Conservation (phyloP, 2,113 vertebrate species). For the Ibidorhyncha struthersii region DNA sequence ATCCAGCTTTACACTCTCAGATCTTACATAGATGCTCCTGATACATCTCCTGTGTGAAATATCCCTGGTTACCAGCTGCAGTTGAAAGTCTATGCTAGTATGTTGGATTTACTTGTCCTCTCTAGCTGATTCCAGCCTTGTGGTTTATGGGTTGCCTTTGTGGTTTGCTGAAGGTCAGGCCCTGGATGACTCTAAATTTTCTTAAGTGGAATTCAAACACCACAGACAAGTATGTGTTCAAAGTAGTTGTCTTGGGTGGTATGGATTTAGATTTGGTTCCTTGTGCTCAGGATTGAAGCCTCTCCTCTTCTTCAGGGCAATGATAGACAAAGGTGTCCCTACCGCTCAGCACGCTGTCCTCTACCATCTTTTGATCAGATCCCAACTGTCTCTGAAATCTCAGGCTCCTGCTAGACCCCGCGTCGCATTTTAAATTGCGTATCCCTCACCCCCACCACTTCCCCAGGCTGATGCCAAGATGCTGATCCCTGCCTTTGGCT, state of each 20-base stretch:
- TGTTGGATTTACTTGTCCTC: constrained; percentile 29
- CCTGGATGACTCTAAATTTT: constrained; percentile 48
- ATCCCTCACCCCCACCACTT: background rate
- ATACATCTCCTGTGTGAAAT: background rate
- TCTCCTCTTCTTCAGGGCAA: background rate
- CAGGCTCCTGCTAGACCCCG: background rate
- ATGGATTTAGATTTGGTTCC: background rate
- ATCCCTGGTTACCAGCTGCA: background rate
- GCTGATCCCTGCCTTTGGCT: constrained; percentile 16
- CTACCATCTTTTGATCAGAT: background rate
- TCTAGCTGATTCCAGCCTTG: constrained; percentile 44
- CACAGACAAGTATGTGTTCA: background rate
- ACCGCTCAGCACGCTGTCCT: too few relatives aligned
- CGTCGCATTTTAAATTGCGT: background rate
- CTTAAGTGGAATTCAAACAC: constrained; percentile 65
- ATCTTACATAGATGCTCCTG: background rate
- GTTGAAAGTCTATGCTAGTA: constrained; percentile 11
- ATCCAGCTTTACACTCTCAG: background rate
- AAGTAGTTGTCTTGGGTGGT: background rate
- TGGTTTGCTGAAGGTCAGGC: constrained; percentile 71
- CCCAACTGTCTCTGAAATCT: background rate
- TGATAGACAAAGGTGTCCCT: background rate
- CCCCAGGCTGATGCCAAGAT: background rate
- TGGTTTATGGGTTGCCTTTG: constrained; percentile 67
- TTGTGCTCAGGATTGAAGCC: background rate